These are phyloP conservation scores for Crypturellus tataupa DNA, from an alignment of 2,797 vertebrate genomes.

Conservation along the genomic window DNA sequence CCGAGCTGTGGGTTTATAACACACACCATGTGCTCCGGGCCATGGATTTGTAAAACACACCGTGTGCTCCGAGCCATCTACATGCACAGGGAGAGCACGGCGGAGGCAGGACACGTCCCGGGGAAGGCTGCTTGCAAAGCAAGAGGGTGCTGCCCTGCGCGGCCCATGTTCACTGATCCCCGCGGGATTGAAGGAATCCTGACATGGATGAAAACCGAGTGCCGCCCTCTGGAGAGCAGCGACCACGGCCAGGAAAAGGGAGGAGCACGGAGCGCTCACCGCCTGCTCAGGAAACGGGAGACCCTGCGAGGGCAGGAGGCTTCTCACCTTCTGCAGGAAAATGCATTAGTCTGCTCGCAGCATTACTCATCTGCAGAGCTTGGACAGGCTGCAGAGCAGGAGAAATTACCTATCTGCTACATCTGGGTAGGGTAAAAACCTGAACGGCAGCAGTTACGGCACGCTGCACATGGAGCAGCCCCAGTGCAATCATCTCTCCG, in stretches of 20 bases:
- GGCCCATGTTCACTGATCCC: not conserved
- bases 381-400: not conserved
- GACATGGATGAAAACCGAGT: not conserved
- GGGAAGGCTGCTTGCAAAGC: not conserved
- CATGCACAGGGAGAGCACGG: not conserved
- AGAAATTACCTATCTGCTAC: not conserved
- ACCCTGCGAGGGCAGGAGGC: not conserved
- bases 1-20: too few species aligned
- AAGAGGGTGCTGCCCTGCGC: not conserved
- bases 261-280: not conserved
- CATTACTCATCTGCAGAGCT: not conserved
- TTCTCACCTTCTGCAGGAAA: not conserved
- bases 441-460: not conserved
- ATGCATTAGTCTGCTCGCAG: not conserved
- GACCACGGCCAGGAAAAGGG: not conserved
- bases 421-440: not conserved
- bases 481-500: not conserved
- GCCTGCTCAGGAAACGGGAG: not conserved
- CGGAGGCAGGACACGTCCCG: fast-evolving
- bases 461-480: not conserved
- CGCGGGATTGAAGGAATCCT: not conserved
- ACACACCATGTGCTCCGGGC: not conserved
- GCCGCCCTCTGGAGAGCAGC: not conserved
- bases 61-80: fast-evolving
- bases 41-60: too few species aligned